These are phyloP conservation scores for Melierax canorus DNA, from an alignment of 2,113 vertebrate species.

Conservation along the genomic window DNA sequence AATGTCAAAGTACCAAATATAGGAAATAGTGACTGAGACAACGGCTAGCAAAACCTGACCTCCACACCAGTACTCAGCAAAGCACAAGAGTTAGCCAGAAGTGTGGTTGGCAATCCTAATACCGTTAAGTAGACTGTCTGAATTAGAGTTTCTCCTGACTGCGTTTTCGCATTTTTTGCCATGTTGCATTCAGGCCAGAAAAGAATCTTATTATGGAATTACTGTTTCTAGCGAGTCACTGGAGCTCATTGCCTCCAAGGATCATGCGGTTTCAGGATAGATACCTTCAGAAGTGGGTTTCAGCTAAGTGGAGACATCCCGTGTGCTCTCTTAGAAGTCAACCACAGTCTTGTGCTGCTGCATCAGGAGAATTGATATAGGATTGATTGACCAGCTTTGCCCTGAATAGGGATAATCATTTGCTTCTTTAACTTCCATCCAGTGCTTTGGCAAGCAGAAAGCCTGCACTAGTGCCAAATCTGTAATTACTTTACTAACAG, in stretches of 20 bases:
- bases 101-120: not conserved
- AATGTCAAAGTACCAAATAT: not conserved
- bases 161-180: not conserved
- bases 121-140: not conserved
- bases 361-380: constrained; percentile 21
- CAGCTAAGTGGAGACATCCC: not conserved
- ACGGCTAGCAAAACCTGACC: not conserved
- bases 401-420: constrained; percentile 42
- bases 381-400: constrained; percentile 34
- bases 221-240: not conserved
- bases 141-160: not conserved
- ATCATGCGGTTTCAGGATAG: not conserved
- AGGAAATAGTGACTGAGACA: not conserved
- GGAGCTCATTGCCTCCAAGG: not conserved
- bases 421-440: constrained; percentile 54
- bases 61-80: not conserved
- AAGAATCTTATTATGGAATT: not conserved
- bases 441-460: constrained; percentile 53
- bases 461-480: constrained; percentile 37
- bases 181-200: not conserved
- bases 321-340: not conserved
- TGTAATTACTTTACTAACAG: constrained; percentile 61
- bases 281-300: not conserved
- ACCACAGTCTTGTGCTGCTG: not conserved
- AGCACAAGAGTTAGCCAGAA: not conserved